These are phyloP conservation scores for Lomographa bimaculata DNA, from an alignment of 2,888 invertebrate species.

Conservation along the genomic window DNA sequence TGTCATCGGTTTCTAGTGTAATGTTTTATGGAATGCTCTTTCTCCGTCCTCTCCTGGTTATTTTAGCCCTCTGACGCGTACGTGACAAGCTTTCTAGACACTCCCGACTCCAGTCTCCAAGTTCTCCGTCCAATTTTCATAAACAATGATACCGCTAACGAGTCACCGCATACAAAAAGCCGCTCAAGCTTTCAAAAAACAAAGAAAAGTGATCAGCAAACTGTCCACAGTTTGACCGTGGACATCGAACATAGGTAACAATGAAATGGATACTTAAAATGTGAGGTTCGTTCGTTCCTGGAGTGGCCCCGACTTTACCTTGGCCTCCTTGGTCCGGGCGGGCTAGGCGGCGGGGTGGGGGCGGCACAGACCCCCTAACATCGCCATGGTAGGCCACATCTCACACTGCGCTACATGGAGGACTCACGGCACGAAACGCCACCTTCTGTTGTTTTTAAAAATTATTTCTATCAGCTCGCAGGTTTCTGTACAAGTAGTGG, in stretches of 20 bases:
- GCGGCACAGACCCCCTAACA: conserved; percentile 63
- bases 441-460: conserved; percentile 83
- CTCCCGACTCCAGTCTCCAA: neutral
- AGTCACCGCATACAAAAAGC: conserved; percentile 58
- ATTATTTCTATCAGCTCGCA: conserved; percentile 76
- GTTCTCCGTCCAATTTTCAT: conserved; percentile 23
- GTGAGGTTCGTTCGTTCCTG: conserved; percentile 73
- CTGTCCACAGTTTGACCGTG: conserved; percentile 37
- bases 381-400: conserved; percentile 79
- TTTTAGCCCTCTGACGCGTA: too few relatives aligned
- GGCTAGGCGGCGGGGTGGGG: conserved; percentile 38
- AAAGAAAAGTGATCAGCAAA: conserved; percentile 36
- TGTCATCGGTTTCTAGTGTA: too few relatives aligned
- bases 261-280: conserved; percentile 60
- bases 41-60: too few relatives aligned
- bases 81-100: too few relatives aligned
- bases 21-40: too few relatives aligned
- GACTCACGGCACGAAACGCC: conserved; percentile 76
- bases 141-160: conserved; percentile 65
- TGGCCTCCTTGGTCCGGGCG: conserved; percentile 44
- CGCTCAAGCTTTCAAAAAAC: conserved; percentile 37
- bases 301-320: conserved; percentile 77
- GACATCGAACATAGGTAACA: conserved; percentile 49
- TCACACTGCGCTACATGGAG: conserved; percentile 78
- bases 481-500: conserved; percentile 36